Evolutionary conservation across 2,113 vertebrate genomes (phyloP), one percentile per base, ranked within the genome.

Genomic region (Clarias gariepinus): DNA sequence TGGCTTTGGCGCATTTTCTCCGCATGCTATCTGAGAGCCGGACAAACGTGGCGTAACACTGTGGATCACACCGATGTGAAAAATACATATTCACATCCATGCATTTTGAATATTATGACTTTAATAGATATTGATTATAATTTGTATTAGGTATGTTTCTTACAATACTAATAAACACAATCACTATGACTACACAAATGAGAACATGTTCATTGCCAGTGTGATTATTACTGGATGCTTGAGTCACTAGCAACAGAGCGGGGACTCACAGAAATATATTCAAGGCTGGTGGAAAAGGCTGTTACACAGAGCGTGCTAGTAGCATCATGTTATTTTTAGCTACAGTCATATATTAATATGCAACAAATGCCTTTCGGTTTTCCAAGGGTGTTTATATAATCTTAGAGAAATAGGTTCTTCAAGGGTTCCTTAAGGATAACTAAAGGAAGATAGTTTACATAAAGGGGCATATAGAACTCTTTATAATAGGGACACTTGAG

Each of bases 1-100:
- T 79, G 81, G 68, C 85, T 86, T 84, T 94, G 94, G 93, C 94
- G 95, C 95, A 96, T 93, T 94, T 92, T 90, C 88, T 89, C 90
- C 87, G 92, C 92, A 92, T 92, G 89, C 63, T 87, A 66, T 78
- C 64, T 90, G 85, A 41, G 88, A 86, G 89, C 89, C 71, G 83
- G 88, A 90, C 89, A 92, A 90, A 92, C 11, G 25, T 94, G 94
- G 91, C 89, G 41, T 76, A n/a, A 55, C 73, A 25, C 10, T 74
- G 71, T 21, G 36, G 41, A 47, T 47, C 71, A 47, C 92, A 92
- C 88, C 23, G 23, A 21, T 15, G 55, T 13, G 4, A 33, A 57
- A 47, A 74, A 74, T 15, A 9, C 3, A 57, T 30, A 9, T 30
- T 30, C 53, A 80, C 28, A 23, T 80, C 9, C 52, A 8, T 18